A percentile compares a stretch with the other conserved stretches of the same genome.
Conservation (phyloP, 2,888 invertebrate genomes). For the Noctua janthina region DNA sequence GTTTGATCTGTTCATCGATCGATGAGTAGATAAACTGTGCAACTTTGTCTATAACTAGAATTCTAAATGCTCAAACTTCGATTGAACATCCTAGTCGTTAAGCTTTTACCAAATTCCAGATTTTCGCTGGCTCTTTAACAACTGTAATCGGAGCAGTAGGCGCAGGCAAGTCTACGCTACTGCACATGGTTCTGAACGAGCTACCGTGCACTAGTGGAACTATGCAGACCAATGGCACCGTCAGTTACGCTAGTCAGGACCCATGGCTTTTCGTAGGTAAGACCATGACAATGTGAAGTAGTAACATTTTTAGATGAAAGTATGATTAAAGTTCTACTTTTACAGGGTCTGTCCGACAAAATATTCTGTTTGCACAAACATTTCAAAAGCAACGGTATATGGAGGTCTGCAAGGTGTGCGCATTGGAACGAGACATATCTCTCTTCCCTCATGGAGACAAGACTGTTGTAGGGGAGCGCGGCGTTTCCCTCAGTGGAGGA, state of each 20-base stretch:
- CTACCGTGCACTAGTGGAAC: slow-evolving; percentile 92
- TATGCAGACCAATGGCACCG: slow-evolving; percentile 90
- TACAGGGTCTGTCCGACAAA: slow-evolving; percentile 95
- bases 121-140: slow-evolving; percentile 84
- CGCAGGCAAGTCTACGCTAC: slow-evolving; percentile 90
- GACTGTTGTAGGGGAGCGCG: slow-evolving; percentile 96
- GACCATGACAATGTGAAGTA: slow-evolving; percentile 42
- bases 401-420: slow-evolving; percentile 93
- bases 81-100: neutral
- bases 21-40: neutral
- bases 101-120: slow-evolving; percentile 67
- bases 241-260: slow-evolving; percentile 95
- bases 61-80: neutral
- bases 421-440: slow-evolving; percentile 93
- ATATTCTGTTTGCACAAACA: slow-evolving; percentile 96
- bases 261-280: slow-evolving; percentile 94
- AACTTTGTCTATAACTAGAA: neutral
- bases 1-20: neutral
- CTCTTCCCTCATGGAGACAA: slow-evolving; percentile 95
- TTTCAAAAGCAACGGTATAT: slow-evolving; percentile 91
- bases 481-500: slow-evolving; percentile 95
- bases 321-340: slow-evolving; percentile 2
- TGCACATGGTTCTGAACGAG: slow-evolving; percentile 94
- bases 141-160: slow-evolving; percentile 92
- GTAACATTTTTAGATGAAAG: neutral